phyloP scores from a whole-genome alignment of 2,888 invertebrate genomes.

The Melangyna quadrimaculata region DNA sequence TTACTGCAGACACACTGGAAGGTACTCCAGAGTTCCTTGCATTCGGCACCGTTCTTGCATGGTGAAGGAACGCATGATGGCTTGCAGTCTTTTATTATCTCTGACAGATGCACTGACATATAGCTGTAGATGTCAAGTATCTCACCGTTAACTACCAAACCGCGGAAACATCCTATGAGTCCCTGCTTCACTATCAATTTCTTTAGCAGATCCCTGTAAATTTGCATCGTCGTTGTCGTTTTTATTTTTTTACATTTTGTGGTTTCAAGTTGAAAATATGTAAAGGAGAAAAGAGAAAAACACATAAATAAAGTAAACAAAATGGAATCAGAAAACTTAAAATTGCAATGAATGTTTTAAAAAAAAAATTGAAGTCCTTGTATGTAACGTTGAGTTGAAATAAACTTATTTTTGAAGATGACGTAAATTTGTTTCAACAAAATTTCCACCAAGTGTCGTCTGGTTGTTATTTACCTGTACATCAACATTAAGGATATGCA shows the following conservation, averaged over 20 bases:
- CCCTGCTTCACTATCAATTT: slow-evolving; percentile 93
- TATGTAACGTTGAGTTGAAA: neutral
- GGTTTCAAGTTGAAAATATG: slow-evolving; percentile 10
- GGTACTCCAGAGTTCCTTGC: slow-evolving; percentile 95
- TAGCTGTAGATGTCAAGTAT: slow-evolving; percentile 95
- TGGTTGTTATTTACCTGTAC: neutral
- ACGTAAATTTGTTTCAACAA: slow-evolving; percentile 41
- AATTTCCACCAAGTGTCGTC: slow-evolving; percentile 1
- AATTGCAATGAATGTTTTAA: slow-evolving; percentile 7
- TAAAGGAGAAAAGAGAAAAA: neutral
- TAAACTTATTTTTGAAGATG: slow-evolving; percentile 19
- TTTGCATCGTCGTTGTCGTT: neutral
- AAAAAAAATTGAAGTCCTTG: neutral
- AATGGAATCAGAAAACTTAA: neutral
- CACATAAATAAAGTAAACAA: neutral
- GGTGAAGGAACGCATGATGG: slow-evolving; percentile 97
- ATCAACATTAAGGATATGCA: neutral
- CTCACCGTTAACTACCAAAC: slow-evolving; percentile 94
- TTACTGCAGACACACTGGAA: slow-evolving; percentile 96
- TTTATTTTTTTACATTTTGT: neutral
- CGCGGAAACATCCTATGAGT: slow-evolving; percentile 95
- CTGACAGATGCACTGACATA: slow-evolving; percentile 94
- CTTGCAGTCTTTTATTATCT: slow-evolving; percentile 95
- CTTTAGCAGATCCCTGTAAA: slow-evolving; percentile 88
- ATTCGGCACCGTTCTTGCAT: slow-evolving; percentile 94